Base-by-base conservation (phyloP, 2,113 vertebrate genomes). In the Malurus cyaneus region DNA sequence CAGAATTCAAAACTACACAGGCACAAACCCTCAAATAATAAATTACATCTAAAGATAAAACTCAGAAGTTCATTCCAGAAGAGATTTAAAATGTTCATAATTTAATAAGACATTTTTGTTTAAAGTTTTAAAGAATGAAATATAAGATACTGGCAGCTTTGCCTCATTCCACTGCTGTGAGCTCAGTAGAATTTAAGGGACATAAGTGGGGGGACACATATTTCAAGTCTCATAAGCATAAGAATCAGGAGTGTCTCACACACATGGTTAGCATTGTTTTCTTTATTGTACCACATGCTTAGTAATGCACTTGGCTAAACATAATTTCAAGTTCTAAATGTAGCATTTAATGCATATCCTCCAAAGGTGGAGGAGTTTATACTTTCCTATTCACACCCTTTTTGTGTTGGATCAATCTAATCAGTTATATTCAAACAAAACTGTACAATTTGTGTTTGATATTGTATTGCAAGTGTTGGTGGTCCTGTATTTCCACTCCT, bases 111-210 rank as follows among this genome's bases (percentile, higher is more conserved):
- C 15, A 0, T 41, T 93, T 90, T 86, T 88, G 41, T 78, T 84
- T 88, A 83, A 92, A 74, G 20, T 69, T 73, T 91, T 90, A 91
- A 79, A 82, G 85, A 86, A 92, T 67, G 36, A 78, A 92, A 95
- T 86, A 42, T 56, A 93, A 96, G 92, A 92, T 49, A 92, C n/a
- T 90, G 83, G 93, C 86, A 85, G 69, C 62, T 94, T 92, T 77
- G 66, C 28, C 66, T 95, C 82, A 85, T 96, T 94, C 90, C 78
- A 85, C 56, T 87, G 56, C 78, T 82, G 78, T 90, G 83, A 96
- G 95, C 62, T 95, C 89, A 92, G 83, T 3, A 64, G 41, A 88
- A 84, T 76, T 47, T 39, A 53, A 66, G 26, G 32, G 69, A 85
- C 12, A 16, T 18, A 77, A 72, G 34, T 24, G 26, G 26, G 7